These are phyloP conservation scores for Ellobius talpinus DNA, from an alignment of 2,113 vertebrate species.

Conservation along the genomic window DNA sequence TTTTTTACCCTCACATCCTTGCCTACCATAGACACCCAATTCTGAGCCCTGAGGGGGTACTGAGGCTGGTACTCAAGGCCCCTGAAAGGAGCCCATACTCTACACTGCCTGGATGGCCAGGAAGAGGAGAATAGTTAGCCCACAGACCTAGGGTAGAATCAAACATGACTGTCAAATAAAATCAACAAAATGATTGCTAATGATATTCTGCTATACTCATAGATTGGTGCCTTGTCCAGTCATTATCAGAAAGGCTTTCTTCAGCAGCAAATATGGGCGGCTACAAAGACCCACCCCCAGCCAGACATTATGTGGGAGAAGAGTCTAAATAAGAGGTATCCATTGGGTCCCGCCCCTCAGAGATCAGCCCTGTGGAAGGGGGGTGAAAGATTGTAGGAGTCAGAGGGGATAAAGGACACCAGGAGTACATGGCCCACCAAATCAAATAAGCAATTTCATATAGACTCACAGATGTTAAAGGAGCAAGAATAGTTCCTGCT, in stretches of 20 bases:
- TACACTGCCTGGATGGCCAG: neutral
- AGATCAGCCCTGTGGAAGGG: neutral
- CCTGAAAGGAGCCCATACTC: too few species aligned
- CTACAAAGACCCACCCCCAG: neutral
- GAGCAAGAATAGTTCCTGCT: neutral
- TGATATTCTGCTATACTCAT: neutral
- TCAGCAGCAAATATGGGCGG: neutral
- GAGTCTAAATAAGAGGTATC: neutral
- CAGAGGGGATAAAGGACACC: too few species aligned
- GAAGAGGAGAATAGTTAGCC: neutral
- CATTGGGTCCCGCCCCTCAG: neutral
- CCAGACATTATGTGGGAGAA: neutral
- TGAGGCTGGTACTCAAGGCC: too few species aligned
- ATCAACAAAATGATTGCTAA: neutral
- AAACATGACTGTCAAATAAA: neutral
- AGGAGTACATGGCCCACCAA: neutral
- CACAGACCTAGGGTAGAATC: neutral
- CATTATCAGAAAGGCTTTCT: neutral
- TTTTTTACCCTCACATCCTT: too few species aligned
- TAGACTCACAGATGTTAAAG: neutral
- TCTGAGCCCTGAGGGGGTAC: too few species aligned
- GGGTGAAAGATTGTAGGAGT: neutral
- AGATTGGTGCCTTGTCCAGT: neutral
- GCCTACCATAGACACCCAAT: too few species aligned
- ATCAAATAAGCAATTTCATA: neutral